Percentiles rank a stretch among this genome's conserved stretches.
phyloP scores from a whole-genome alignment of 35 echinoderm and acorn worm genomes.

The Strongylocentrotus purpuratus region DNA sequence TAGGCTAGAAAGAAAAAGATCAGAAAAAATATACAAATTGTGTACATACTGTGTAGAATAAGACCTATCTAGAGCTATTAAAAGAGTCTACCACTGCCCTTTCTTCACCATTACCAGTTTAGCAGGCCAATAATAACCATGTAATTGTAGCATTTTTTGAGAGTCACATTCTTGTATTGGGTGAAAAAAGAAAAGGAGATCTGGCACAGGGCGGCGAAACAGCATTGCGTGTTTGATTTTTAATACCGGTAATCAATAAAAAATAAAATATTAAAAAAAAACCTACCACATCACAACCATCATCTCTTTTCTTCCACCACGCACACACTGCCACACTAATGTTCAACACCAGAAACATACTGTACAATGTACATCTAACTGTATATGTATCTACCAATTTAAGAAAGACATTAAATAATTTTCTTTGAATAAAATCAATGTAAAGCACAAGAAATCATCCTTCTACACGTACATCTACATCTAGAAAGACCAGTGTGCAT shows the following conservation, averaged over 20 bases:
- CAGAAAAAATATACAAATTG: neutral
- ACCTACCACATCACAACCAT: neutral
- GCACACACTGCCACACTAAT: neutral
- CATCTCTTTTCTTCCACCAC: neutral
- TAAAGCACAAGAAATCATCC: neutral
- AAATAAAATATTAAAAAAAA: no score
- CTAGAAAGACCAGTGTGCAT: no score
- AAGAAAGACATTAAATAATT: neutral
- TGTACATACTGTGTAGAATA: neutral
- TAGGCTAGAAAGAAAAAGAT: neutral
- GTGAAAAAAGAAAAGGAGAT: neutral
- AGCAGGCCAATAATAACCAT: neutral
- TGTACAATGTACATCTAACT: neutral
- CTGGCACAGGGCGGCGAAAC: neutral
- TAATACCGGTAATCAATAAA: no score
- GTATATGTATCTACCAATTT: neutral
- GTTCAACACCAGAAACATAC: neutral
- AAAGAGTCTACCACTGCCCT: neutral
- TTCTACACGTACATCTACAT: no score
- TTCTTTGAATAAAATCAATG: neutral
- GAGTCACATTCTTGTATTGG: neutral
- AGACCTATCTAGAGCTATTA: no score
- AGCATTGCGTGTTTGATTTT: no score
- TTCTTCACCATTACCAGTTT: neutral
- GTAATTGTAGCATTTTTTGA: neutral